These are phyloP conservation scores for Heliothis subflexa DNA, from an alignment of 1,140 invertebrate genomes.

Conservation along the genomic window DNA sequence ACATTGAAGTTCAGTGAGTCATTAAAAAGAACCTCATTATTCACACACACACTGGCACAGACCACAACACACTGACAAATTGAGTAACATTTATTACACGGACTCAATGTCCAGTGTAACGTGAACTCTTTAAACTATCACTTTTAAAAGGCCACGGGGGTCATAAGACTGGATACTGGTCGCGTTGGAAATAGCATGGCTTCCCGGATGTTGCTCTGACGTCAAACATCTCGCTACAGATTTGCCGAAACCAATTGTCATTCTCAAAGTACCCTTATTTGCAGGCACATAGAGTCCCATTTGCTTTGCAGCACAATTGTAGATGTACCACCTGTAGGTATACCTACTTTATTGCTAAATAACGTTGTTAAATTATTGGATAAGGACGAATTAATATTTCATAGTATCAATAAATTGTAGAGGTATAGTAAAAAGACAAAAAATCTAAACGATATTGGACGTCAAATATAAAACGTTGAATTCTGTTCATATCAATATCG, in stretches of 20 bases:
- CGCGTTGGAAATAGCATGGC: conserved; percentile 75
- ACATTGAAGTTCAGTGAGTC: conserved; percentile 36
- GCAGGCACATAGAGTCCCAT: conserved; percentile 57
- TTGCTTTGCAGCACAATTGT: conserved; percentile 22
- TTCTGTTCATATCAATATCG: background rate
- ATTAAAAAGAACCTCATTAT: conserved; percentile 45
- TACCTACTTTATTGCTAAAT: conserved; percentile 9
- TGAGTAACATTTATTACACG: conserved; percentile 38
- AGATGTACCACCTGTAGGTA: background rate
- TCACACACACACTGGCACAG: conserved; percentile 12
- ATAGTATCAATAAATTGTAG: background rate
- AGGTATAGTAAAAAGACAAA: background rate
- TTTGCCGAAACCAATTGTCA: conserved; percentile 66
- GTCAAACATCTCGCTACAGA: conserved; percentile 77
- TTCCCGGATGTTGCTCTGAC: conserved; percentile 82
- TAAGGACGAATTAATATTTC: background rate
- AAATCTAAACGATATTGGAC: background rate
- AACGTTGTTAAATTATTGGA: conserved; percentile 6
- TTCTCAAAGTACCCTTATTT: conserved; percentile 64
- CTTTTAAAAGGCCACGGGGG: conserved; percentile 16
- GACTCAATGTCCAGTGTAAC: conserved; percentile 19
- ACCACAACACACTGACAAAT: conserved; percentile 39
- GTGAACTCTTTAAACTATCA: conserved; percentile 24
- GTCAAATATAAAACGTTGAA: background rate
- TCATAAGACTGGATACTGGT: conserved; percentile 44